These are phyloP conservation scores for Canis aureus DNA, from an alignment of 2,113 vertebrate species.

Conservation along the genomic window DNA sequence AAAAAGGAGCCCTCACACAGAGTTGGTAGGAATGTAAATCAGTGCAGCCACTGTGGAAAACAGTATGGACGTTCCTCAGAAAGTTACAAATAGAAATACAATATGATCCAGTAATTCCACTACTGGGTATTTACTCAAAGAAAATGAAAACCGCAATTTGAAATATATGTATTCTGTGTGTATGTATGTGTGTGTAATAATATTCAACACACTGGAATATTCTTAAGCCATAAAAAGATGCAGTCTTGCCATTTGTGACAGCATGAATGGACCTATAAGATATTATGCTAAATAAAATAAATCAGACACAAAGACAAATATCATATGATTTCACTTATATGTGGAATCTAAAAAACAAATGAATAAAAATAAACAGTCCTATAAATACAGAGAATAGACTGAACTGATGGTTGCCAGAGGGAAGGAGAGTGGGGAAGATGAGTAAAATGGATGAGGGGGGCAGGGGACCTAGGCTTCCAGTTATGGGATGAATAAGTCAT, in stretches of 20 bases:
- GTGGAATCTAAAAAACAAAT: not conserved
- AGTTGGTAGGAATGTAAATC: not conserved
- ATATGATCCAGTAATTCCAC: not conserved
- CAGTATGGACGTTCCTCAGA: not conserved
- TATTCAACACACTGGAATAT: not conserved
- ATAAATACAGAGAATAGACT: not conserved
- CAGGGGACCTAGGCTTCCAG: not conserved
- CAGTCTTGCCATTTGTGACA: not conserved
- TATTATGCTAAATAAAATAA: not conserved
- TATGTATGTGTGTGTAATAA: not conserved
- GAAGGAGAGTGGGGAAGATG: not conserved
- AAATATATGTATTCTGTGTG: not conserved
- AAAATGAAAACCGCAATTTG: not conserved
- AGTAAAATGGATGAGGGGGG: not conserved
- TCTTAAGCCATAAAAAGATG: not conserved
- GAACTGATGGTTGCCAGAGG: not conserved
- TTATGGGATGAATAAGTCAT: not conserved
- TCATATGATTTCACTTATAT: not conserved
- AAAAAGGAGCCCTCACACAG: not conserved
- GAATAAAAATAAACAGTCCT: not conserved
- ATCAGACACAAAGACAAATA: not conserved
- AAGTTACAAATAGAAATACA: not conserved
- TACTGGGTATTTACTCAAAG: not conserved
- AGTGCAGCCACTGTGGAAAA: not conserved
- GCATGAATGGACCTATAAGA: not conserved